Base-by-base conservation (phyloP, 2,888 invertebrate genomes). In the Melanchra persicariae region DNA sequence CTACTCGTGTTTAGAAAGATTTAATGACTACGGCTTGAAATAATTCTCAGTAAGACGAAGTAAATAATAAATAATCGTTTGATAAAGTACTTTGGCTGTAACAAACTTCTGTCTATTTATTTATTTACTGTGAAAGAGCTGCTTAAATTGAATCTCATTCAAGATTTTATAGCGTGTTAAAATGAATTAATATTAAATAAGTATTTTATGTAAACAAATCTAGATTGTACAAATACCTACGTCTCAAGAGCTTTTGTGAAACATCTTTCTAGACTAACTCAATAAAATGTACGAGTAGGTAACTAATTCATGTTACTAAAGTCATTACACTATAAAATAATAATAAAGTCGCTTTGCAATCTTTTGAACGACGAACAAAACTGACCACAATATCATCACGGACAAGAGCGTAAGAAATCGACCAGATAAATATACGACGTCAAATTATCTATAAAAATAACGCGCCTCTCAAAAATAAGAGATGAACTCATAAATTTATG, bases 401-500 rank as follows among this genome's bases (percentile, higher is more conserved):
- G 8, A 52, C 30, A 55, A 37, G 12, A 55, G 30, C 43, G 51
- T 63, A 62, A 70, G 57, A 71, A 52, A 76, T 73, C 55, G 19
- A 58, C 52, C 37, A 60, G 43, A 71, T 70, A 73, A 69, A 61
- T 74, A 65, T 40, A 78, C 52, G 66, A 34, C 59, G 49, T 52
- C 65, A 67, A 71, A 62, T 24, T 24, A 64, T 52, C 40, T 61
- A 62, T 60, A 70, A 74, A 83, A 82, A 76, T 66, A 69, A 72
- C 57, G 12, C 45, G 49, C 26, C 55, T 55, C 26, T 47, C 37
- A 30, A 70, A 76, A 75, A 71, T 59, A 73, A 70, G 19, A 70
- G 22, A 72, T 67, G 67, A 70, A 70, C 34, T 70, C 68, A 75
- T 73, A 49, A 59, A 68, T 70, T 79, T 54, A 74, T 24, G 62